Evolutionary conservation across 2,888 invertebrate species (phyloP).

Genomic region (Aphodius sticticus): DNA sequence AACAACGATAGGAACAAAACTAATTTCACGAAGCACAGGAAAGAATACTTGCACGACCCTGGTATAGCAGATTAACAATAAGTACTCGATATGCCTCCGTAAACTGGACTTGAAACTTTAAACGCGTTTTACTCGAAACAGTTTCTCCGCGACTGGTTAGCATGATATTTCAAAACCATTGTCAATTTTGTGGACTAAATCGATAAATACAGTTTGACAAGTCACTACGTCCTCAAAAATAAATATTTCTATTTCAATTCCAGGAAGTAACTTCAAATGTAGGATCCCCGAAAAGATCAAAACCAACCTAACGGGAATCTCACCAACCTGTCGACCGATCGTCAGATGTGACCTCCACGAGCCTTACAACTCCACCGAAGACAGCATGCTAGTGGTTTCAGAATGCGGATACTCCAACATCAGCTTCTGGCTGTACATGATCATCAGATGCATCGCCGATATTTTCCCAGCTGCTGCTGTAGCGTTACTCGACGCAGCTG

Average conservation of each 20-base stretch:
- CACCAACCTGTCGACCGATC: conserved; percentile 67
- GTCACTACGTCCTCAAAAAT: not conserved
- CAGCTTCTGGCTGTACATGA: conserved; percentile 76
- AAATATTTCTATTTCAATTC: conserved; percentile 28
- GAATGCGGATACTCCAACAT: conserved; percentile 76
- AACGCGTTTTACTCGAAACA: too few relatives aligned
- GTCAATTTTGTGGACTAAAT: too few relatives aligned
- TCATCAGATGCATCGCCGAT: conserved; percentile 75
- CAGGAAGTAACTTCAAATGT: conserved; percentile 66
- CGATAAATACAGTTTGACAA: too few relatives aligned
- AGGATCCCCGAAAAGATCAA: conserved; percentile 66
- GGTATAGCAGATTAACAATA: too few relatives aligned
- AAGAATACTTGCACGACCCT: too few relatives aligned
- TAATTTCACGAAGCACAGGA: too few relatives aligned
- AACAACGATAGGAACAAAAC: too few relatives aligned
- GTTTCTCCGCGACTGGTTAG: too few relatives aligned
- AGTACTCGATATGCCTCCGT: too few relatives aligned
- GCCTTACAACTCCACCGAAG: conserved; percentile 71
- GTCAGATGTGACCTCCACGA: conserved; percentile 76
- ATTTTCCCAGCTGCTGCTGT: conserved; percentile 78
- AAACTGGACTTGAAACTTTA: too few relatives aligned
- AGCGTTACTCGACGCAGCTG: conserved; percentile 75
- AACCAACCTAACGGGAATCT: conserved; percentile 52
- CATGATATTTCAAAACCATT: too few relatives aligned
- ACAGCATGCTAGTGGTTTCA: conserved; percentile 71